phyloP scores from a whole-genome alignment of 2,797 vertebrate species.

The Paratrypauchen microcephalus region DNA sequence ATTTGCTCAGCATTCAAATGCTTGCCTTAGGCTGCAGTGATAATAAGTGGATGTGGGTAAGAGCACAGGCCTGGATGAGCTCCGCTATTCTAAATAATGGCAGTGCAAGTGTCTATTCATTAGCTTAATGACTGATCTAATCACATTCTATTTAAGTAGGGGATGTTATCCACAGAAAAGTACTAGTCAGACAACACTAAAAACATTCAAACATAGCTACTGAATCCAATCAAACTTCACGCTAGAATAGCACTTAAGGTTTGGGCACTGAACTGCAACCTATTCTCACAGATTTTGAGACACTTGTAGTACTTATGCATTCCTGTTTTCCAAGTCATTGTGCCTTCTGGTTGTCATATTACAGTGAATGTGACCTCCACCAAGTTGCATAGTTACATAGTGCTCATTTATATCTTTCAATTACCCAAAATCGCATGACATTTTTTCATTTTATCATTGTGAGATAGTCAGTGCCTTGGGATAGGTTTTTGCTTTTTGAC shows the following conservation, averaged over 20 bases:
- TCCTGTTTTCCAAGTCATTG: background rate
- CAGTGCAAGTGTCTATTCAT: conserved; percentile 45
- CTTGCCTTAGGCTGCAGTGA: conserved; percentile 18
- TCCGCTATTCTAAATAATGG: conserved; percentile 40
- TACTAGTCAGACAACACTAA: conserved; percentile 28
- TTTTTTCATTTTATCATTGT: too few relatives aligned
- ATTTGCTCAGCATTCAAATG: conserved; percentile 18
- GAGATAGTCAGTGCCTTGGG: background rate
- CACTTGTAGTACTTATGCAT: too few relatives aligned
- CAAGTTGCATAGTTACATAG: too few relatives aligned
- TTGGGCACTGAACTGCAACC: background rate
- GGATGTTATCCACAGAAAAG: conserved; percentile 30
- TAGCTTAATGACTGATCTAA: conserved; percentile 51
- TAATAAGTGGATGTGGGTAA: conserved; percentile 33
- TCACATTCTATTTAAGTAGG: conserved; percentile 40
- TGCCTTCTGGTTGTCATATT: background rate
- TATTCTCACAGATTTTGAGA: background rate
- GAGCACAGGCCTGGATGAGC: conserved; percentile 14
- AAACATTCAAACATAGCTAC: conserved; percentile 32
- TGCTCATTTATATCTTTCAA: too few relatives aligned
- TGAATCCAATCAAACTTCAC: conserved; percentile 33
- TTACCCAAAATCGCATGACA: too few relatives aligned
- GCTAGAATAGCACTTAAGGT: conserved; percentile 28
- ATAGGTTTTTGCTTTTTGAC: background rate
- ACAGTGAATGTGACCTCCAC: too few relatives aligned